phyloP scores from a whole-genome alignment of 2,888 invertebrate species.

The Cylindroiulus punctatus region DNA sequence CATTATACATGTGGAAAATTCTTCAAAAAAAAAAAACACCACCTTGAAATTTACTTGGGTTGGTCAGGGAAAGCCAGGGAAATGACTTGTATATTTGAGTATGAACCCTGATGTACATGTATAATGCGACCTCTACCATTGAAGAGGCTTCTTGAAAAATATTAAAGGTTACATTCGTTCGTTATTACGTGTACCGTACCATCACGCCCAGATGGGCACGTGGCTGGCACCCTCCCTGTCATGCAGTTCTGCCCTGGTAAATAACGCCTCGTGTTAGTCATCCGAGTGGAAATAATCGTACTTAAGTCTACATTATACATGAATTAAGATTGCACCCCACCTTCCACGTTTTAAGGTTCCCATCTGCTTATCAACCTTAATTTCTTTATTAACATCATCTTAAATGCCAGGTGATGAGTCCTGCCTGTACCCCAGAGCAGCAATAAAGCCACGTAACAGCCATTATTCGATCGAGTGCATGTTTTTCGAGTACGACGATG shows the following conservation, averaged over 20 bases:
- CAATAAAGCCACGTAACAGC: not conserved
- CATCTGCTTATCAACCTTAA: not conserved
- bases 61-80: too few species aligned
- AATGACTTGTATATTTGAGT: too few species aligned
- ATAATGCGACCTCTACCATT: not conserved
- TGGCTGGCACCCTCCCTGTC: slow-evolving; percentile 35
- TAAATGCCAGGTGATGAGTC: slow-evolving; percentile 33
- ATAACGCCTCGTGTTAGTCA: slow-evolving; percentile 19
- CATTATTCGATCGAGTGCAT: not conserved
- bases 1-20: too few species aligned
- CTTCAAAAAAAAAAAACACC: too few species aligned
- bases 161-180: not conserved
- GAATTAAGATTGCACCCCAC: not conserved
- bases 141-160: not conserved
- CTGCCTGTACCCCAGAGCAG: not conserved
- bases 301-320: not conserved
- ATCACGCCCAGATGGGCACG: not conserved
- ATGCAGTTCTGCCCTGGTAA: not conserved
- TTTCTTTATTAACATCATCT: not conserved
- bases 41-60: too few species aligned
- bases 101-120: too few species aligned
- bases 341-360: not conserved
- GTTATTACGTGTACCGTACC: not conserved
- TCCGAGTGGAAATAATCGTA: slow-evolving; percentile 17
- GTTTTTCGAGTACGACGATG: not conserved